phyloP scores from a whole-genome alignment of 2,888 invertebrate species.

The Andrena bicolor region DNA sequence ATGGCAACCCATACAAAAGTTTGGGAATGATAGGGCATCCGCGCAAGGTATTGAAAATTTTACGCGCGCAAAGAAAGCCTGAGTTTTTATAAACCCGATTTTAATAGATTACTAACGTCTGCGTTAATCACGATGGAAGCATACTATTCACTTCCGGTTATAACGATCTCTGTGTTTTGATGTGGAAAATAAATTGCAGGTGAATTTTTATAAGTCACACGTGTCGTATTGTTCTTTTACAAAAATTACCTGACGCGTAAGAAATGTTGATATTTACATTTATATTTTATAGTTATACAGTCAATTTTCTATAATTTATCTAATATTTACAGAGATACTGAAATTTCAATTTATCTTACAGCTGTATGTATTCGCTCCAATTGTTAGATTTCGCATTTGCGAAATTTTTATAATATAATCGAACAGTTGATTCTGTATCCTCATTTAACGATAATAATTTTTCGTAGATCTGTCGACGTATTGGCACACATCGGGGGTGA shows the following conservation, averaged over 20 bases:
- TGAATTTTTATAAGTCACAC: conserved; percentile 75
- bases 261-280: not conserved
- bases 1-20: conserved; percentile 91
- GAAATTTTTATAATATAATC: too few relatives aligned
- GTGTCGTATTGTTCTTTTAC: too few relatives aligned
- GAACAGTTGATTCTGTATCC: too few relatives aligned
- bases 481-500: conserved; percentile 86
- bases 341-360: too few relatives aligned
- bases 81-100: not conserved
- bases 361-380: too few relatives aligned
- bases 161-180: conserved; percentile 86
- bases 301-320: not conserved
- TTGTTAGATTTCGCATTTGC: not conserved
- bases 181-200: conserved; percentile 87
- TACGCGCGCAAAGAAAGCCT: not conserved
- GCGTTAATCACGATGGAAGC: conserved; percentile 85
- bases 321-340: not conserved
- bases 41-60: conserved; percentile 85
- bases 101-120: conserved; percentile 82
- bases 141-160: conserved; percentile 87
- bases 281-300: not conserved
- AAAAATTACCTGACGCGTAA: too few relatives aligned
- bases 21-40: conserved; percentile 89
- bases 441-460: not conserved
- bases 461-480: conserved; percentile 58